A percentile compares a stretch with the other conserved stretches of the same genome.
phyloP scores from a whole-genome alignment of 1,140 invertebrate genomes.

The Apis cerana region DNA sequence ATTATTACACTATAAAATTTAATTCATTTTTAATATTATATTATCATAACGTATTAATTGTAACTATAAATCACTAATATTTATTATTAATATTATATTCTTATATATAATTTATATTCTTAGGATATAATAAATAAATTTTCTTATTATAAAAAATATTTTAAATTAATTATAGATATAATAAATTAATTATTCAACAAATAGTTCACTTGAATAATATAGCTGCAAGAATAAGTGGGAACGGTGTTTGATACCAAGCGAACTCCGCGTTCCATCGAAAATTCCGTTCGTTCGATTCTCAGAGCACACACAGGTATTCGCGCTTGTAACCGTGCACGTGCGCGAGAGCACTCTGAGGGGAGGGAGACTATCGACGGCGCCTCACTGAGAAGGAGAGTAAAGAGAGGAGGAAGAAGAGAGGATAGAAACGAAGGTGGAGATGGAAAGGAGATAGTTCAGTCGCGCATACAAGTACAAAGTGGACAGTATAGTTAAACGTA shows the following conservation, averaged over 20 bases:
- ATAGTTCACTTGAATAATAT: slow-evolving; percentile 1
- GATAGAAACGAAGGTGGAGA: slow-evolving; percentile 1
- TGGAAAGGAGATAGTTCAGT: slow-evolving; percentile 14
- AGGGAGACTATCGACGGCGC: slow-evolving; percentile 50
- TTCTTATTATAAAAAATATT: too few species aligned
- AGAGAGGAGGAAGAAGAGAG: slow-evolving; percentile 28
- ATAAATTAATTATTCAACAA: not conserved
- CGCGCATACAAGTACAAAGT: not conserved
- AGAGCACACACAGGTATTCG: slow-evolving; percentile 39
- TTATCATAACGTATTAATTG: too few species aligned
- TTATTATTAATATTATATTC: too few species aligned
- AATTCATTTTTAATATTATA: too few species aligned
- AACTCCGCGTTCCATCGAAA: slow-evolving; percentile 58
- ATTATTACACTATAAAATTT: too few species aligned
- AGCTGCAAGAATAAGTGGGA: slow-evolving; percentile 18
- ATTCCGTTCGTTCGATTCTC: slow-evolving; percentile 58
- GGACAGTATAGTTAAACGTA: not conserved
- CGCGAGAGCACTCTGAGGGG: slow-evolving; percentile 56
- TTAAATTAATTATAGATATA: too few species aligned
- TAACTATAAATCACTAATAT: too few species aligned
- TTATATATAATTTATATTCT: too few species aligned
- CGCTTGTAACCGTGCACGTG: slow-evolving; percentile 47
- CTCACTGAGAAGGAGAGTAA: slow-evolving; percentile 43
- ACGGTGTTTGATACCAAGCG: slow-evolving; percentile 16
- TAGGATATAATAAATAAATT: too few species aligned